These are phyloP conservation scores for Grammomys dolichurus DNA, from an alignment of 2,113 vertebrate genomes.

Conservation along the genomic window DNA sequence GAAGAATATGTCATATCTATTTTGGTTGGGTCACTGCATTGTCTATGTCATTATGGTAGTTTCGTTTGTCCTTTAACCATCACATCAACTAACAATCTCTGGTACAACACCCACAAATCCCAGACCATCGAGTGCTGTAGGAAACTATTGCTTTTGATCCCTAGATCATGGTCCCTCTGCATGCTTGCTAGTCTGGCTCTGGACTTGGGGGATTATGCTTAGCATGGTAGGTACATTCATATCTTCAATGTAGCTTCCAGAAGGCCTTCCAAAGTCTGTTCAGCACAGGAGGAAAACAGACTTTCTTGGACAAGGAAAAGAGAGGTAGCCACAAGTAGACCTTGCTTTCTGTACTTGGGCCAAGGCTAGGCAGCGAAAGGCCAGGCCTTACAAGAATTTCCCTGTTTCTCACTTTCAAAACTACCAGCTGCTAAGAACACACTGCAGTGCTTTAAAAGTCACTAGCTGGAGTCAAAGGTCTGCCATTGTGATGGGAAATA, in stretches of 20 bases:
- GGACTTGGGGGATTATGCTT: background rate
- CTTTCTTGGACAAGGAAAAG: background rate
- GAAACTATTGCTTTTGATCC: background rate
- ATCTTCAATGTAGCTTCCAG: background rate
- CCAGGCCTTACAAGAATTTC: background rate
- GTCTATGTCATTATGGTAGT: background rate
- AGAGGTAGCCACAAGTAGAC: background rate
- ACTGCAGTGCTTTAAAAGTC: background rate
- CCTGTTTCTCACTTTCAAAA: background rate
- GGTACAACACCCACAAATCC: background rate
- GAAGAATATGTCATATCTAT: background rate
- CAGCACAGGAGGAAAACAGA: background rate
- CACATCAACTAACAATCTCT: background rate
- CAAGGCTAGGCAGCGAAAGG: background rate
- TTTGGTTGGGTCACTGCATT: background rate
- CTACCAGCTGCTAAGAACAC: background rate
- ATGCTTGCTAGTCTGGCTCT: background rate
- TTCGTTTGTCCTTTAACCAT: background rate
- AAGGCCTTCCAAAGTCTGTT: background rate
- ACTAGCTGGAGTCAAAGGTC: background rate
- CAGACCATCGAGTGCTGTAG: background rate
- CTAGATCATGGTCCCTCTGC: background rate
- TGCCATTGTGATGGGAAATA: background rate
- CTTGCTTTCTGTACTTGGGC: background rate
- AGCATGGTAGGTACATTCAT: background rate